phyloP scores from a whole-genome alignment of 2,888 invertebrate genomes.

The Lumbricus terrestris region DNA sequence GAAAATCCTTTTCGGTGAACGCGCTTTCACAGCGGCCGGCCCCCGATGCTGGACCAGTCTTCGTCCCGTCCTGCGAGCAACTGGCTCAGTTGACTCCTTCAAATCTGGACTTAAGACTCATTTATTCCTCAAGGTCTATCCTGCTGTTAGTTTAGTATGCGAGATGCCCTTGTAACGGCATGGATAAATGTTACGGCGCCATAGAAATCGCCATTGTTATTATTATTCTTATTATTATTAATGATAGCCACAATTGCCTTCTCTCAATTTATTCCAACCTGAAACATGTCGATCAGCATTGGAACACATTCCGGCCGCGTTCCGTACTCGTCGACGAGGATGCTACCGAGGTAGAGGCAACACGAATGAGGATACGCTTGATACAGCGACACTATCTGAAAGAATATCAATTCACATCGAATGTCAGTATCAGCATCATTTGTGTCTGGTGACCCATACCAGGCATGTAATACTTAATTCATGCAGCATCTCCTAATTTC shows the following conservation, averaged over 20 bases:
- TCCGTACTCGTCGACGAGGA: conserved; percentile 87
- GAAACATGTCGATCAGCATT: conserved; percentile 80
- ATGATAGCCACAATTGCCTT: not conserved
- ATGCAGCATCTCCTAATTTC: not conserved
- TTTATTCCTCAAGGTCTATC: too few species aligned
- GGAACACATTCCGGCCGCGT: conserved; percentile 70
- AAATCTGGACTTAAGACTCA: too few species aligned
- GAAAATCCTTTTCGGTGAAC: too few species aligned
- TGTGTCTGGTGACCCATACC: not conserved
- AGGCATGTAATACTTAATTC: not conserved
- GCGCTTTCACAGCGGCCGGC: too few species aligned
- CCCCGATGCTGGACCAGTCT: too few species aligned
- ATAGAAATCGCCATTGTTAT: too few species aligned
- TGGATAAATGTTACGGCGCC: too few species aligned
- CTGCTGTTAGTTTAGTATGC: too few species aligned
- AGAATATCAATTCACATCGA: conserved; percentile 69
- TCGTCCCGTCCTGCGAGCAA: too few species aligned
- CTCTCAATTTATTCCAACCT: conserved; percentile 65
- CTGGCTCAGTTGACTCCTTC: too few species aligned
- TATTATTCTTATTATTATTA: too few species aligned
- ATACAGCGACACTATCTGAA: conserved; percentile 73
- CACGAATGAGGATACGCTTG: conserved; percentile 76
- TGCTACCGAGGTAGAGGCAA: conserved; percentile 82
- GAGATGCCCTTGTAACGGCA: too few species aligned
- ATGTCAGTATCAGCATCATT: conserved; percentile 74